These are phyloP conservation scores for Brachionus sp. DNA, from an alignment of 1,140 invertebrate species.

Conservation along the genomic window DNA sequence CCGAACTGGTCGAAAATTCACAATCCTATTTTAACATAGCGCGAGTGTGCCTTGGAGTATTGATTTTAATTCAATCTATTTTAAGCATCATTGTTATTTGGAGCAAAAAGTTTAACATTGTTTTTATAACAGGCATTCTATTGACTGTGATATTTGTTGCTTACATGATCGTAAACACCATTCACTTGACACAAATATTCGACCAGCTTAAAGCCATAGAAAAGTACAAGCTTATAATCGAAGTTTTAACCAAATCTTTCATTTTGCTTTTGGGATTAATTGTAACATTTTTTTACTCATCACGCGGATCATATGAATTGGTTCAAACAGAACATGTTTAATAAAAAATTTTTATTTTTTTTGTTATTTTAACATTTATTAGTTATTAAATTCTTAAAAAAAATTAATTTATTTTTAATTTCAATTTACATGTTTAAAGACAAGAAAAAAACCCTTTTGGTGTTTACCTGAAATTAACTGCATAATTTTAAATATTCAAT, in stretches of 20 bases:
- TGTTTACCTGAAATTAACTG: too few relatives aligned
- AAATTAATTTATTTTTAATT: too few relatives aligned
- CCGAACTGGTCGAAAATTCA: neutral
- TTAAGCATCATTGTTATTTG: neutral
- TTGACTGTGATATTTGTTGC: neutral
- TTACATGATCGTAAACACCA: slow-evolving; percentile 9
- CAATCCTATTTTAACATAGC: slow-evolving; percentile 23
- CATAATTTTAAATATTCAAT: too few relatives aligned
- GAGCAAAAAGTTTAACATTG: neutral
- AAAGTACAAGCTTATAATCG: neutral
- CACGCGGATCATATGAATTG: neutral
- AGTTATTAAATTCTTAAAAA: too few relatives aligned
- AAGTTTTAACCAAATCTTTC: neutral
- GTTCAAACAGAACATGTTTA: neutral
- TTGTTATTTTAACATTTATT: too few relatives aligned
- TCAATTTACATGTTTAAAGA: too few relatives aligned
- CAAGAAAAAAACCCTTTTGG: too few relatives aligned
- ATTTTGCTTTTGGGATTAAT: neutral
- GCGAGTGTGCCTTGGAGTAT: neutral
- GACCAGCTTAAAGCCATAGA: neutral
- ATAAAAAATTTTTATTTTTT: neutral
- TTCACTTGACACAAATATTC: slow-evolving; percentile 16
- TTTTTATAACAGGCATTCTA: slow-evolving; percentile 1
- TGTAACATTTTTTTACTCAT: slow-evolving; percentile 23
- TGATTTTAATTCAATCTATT: neutral